Evolutionary conservation across 2,888 invertebrate genomes (phyloP), one percentile per base, ranked within the genome.

Genomic region (Melikaiella ostensackeni): DNA sequence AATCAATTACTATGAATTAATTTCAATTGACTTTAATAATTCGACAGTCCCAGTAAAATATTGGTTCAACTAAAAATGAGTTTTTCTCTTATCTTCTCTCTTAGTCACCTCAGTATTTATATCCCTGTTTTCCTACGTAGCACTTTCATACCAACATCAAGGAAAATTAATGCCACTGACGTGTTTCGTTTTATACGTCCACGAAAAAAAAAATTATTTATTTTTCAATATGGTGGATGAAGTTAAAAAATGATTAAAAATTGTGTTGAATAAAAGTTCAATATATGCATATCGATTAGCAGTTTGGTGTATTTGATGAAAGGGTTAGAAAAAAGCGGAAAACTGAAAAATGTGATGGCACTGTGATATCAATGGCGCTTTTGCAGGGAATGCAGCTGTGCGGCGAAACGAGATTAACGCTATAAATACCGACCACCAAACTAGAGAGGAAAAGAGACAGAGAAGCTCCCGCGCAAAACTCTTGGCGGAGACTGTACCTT

Each of bases 391-490:
- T 89, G 90, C 88, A 88, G 90, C 89, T 88, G 89, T 85, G 85
- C 85, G 81, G 85, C 86, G 87, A 88, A 90, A 88, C 89, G 87
- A 89, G 89, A 90, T 90, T 90, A 90, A 89, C 87, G 88, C 89
- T 90, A 90, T 90, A 90, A 89, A 90, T 90, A 90, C 85, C 84
- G 78, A 77, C 74, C 78, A 70, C 78, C 80, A 80, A 66, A 66
- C 80, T 77, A 79, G 82, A 80, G 83, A 80, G 81, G 38, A 74
- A 61, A 50, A 38, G 21, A n/a, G 61, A 62, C 38, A 46, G 62
- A 66, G 38, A 66, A 76, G 62, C 66, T 76, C 57, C 13, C 55
- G 62, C 61, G 35, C 61, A 46, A 74, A 80, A 85, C 81, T 89
- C 82, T 89, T 86, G 75, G 75, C 80, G 16, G 38, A 57, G 89